These are phyloP conservation scores for Entomobrya multifasciata DNA, from an alignment of 2,888 invertebrate species.

Conservation along the genomic window DNA sequence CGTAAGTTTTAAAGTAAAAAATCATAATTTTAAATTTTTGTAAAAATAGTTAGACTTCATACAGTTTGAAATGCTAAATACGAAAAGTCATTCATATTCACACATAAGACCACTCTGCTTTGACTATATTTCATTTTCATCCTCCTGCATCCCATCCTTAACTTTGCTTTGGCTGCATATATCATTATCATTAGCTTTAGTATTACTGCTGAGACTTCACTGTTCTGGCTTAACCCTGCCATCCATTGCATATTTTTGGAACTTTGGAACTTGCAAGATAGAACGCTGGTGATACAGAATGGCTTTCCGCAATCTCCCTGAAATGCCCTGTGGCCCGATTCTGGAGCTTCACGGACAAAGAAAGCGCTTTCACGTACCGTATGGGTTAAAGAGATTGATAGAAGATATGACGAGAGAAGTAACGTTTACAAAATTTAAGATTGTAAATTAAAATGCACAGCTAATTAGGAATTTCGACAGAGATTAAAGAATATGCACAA, in stretches of 20 bases:
- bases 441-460: neutral
- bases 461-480: neutral
- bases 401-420: conserved; percentile 78
- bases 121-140: no score
- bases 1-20: no score
- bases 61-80: no score
- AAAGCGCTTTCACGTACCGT: conserved; percentile 78
- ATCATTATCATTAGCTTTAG: no score
- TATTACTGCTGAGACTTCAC: no score
- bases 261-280: neutral
- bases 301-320: conserved; percentile 74
- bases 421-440: neutral
- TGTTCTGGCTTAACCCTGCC: neutral
- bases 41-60: no score
- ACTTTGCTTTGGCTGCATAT: no score
- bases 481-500: neutral
- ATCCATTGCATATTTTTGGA: neutral
- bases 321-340: conserved; percentile 78
- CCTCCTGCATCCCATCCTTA: no score
- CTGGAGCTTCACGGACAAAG: conserved; percentile 78
- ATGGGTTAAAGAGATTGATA: conserved; percentile 76
- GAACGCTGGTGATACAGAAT: no score
- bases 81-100: no score
- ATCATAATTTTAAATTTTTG: no score
- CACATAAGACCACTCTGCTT: no score